Evolutionary conservation across 2,797 vertebrate species (phyloP), one percentile per base, ranked within the genome.

Genomic region (Pampus argenteus): DNA sequence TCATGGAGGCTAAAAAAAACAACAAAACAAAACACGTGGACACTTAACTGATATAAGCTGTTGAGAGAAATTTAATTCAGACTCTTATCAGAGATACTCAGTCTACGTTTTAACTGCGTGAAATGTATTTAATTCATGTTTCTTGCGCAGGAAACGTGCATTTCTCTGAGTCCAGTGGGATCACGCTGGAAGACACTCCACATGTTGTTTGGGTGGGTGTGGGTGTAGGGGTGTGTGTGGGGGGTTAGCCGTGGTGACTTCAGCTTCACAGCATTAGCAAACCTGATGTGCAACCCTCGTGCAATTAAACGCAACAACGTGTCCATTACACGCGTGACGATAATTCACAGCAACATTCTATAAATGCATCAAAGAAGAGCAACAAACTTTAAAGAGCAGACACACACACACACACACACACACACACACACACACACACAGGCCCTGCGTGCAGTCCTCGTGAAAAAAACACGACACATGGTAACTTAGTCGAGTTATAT

Each of bases 221-320:
- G 47, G 18, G 1, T 42, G 29, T 3, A n/a, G 29, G 38, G n/a
- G 44, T 34, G 49, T 25, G 44, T 0, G 13, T 28, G 50, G 29
- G 40, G 0, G 14, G 13, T 20, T 48, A 22, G 67, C 62, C 73
- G 20, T 56, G 78, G 57, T 61, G 58, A 76, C 66, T 87, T 62
- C 54, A 72, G 26, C 56, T 52, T 36, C 54, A 49, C 20, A 74
- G 58, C 61, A 45, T 75, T 64, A 69, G 44, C 68, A 71, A 40
- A 67, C 68, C 45, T 38, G 64, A 81, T 65, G 29, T 73, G 55
- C n/a, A n/a, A n/a, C n/a, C 77, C 68, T 71, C 20, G 44, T 66
- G 82, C 64, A 81, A 71, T 76, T 75, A 84, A 87, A 86, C 57
- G 62, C 59, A 78, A 78, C 63, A 66, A 68, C 42, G 69, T 76